phyloP scores from a whole-genome alignment of 1,140 invertebrate species.

The Polypedilum vanderplanki region DNA sequence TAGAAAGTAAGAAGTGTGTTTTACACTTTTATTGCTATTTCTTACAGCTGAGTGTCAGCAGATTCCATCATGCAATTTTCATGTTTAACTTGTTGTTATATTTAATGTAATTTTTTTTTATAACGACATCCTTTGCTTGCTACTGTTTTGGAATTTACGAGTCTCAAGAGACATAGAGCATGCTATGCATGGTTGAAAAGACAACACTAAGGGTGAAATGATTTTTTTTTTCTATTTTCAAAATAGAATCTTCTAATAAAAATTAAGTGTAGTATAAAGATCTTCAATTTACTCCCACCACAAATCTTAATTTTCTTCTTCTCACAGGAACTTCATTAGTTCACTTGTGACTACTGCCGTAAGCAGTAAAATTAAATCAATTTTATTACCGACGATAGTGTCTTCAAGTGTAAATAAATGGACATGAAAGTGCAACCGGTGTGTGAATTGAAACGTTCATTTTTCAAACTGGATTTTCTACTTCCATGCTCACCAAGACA shows the following conservation, averaged over 20 bases:
- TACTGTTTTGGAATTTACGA: conserved; percentile 8
- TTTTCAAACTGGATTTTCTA: neutral
- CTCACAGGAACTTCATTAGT: conserved; percentile 5
- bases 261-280: neutral
- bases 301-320: neutral
- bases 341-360: conserved; percentile 1
- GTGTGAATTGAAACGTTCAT: neutral
- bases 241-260: conserved; percentile 2
- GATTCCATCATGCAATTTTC: conserved; percentile 13
- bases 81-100: conserved; percentile 13
- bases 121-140: neutral
- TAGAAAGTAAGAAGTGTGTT: too few relatives aligned
- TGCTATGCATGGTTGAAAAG: neutral
- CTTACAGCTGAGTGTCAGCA: neutral
- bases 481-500: neutral
- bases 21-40: neutral
- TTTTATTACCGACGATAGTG: conserved; percentile 16
- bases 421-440: conserved; percentile 27
- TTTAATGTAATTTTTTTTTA: conserved; percentile 12
- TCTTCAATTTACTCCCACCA: neutral
- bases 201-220: neutral
- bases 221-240: neutral
- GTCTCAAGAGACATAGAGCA: neutral
- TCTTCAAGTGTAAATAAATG: conserved; percentile 21
- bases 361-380: conserved; percentile 26